These are phyloP conservation scores for Hydractinia symbiolongicarpus DNA, from an alignment of 30 jellyfish, hydroid and myxozoan species.

Conservation along the genomic window DNA sequence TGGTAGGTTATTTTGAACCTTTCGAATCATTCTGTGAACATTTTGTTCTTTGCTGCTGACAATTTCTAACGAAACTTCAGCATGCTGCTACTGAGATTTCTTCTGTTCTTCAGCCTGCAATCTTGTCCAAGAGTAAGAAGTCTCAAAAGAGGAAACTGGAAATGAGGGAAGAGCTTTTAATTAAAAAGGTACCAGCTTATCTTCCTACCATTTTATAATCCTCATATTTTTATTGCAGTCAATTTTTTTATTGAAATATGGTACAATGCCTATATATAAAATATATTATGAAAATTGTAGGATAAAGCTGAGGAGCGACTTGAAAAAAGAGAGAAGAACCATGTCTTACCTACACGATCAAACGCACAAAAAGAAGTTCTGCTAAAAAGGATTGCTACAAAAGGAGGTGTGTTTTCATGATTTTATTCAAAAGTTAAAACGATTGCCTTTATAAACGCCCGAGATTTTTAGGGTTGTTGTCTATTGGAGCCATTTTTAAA, in stretches of 20 bases:
- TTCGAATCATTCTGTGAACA: not conserved
- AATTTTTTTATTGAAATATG: too few relatives aligned
- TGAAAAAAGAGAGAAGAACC: conserved; percentile 67
- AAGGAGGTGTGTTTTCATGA: conserved; percentile 65
- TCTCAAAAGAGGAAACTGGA: conserved; percentile 56
- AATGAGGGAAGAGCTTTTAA: conserved; percentile 46
- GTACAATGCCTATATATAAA: not conserved
- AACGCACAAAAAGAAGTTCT: conserved; percentile 81
- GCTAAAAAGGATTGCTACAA: conserved; percentile 67
- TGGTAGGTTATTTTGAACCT: not conserved
- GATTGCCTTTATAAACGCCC: too few relatives aligned
- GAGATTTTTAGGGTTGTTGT: too few relatives aligned
- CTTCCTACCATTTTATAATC: too few relatives aligned
- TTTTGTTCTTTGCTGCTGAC: not conserved
- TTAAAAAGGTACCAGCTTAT: conserved; percentile 32
- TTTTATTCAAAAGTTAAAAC: too few relatives aligned
- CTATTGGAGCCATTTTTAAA: not conserved
- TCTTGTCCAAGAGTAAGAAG: conserved; percentile 61
- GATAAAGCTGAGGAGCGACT: conserved; percentile 34
- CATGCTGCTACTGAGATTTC: not conserved
- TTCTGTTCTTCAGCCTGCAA: conserved; percentile 44
- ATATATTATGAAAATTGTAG: conserved; percentile 13
- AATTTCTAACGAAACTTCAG: not conserved
- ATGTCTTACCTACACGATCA: conserved; percentile 76
- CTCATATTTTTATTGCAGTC: too few relatives aligned